These are phyloP conservation scores for Salarias fasciatus DNA, from an alignment of 2,797 vertebrate genomes.

Conservation along the genomic window DNA sequence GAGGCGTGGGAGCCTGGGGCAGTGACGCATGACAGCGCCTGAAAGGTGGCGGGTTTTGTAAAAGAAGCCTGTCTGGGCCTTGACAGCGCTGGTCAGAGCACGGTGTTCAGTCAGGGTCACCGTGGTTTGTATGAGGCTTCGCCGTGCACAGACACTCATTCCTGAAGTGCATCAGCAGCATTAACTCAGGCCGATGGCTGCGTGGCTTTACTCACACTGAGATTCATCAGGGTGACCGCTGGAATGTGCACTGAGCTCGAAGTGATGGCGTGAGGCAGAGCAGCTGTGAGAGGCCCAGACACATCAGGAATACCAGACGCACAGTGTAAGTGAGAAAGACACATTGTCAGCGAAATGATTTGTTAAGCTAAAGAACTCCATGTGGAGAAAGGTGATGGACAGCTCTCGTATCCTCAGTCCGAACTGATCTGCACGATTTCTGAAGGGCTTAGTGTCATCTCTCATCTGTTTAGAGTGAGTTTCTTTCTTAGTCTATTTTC, in stretches of 20 bases:
- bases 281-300: constrained; percentile 61
- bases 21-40: no score
- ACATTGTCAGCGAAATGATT: background rate
- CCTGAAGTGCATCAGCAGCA: constrained; percentile 50
- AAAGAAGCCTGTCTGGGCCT: no score
- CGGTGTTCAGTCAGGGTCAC: constrained; percentile 14
- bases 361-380: background rate
- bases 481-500: no score
- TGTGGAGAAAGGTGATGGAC: no score
- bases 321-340: constrained; percentile 39
- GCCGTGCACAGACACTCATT: constrained; percentile 56
- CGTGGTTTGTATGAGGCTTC: constrained; percentile 43
- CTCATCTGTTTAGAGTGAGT: no score
- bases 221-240: constrained; percentile 58
- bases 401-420: no score
- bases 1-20: no score
- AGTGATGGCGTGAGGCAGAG: constrained; percentile 65
- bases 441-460: no score
- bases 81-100: no score
- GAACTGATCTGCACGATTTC: no score
- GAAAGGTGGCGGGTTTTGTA: no score
- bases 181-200: constrained; percentile 46
- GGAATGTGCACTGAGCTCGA: constrained; percentile 67
- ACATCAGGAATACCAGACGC: constrained; percentile 61
- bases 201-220: constrained; percentile 44